phyloP scores from a whole-genome alignment of 2,113 vertebrate genomes.

The Panthera tigris region DNA sequence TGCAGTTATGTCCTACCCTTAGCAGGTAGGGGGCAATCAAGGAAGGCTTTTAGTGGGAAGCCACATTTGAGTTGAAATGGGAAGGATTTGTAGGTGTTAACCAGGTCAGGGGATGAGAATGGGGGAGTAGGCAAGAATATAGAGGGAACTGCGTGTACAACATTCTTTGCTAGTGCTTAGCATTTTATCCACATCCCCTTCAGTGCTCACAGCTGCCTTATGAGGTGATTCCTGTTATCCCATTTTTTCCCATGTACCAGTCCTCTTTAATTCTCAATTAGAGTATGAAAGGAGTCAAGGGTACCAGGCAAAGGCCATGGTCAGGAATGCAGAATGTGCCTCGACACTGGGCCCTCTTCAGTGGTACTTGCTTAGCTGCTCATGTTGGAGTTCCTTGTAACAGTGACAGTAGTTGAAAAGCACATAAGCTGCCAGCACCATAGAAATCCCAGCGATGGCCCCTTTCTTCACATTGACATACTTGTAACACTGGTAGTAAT shows the following conservation, averaged over 20 bases:
- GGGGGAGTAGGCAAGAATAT: neutral
- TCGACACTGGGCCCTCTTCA: neutral
- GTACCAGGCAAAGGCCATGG: neutral
- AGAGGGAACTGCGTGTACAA: neutral
- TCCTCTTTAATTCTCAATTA: neutral
- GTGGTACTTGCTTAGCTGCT: neutral
- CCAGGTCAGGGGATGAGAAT: neutral
- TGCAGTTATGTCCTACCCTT: neutral
- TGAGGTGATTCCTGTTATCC: neutral
- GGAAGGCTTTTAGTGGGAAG: neutral
- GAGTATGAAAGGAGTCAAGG: neutral
- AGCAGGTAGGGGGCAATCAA: neutral
- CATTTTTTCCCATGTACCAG: neutral
- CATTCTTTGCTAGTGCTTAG: neutral
- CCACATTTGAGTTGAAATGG: neutral
- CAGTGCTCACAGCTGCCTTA: neutral
- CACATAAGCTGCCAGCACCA: neutral
- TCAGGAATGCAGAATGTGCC: neutral
- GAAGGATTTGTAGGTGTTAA: neutral
- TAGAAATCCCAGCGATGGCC: neutral
- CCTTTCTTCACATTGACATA: neutral
- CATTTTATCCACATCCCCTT: constrained; percentile 13
- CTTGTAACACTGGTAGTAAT: neutral
- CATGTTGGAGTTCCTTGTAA: neutral
- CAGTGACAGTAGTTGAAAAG: neutral